Conservation (phyloP, 2,888 invertebrate genomes). For the Phlogophora meticulosa region DNA sequence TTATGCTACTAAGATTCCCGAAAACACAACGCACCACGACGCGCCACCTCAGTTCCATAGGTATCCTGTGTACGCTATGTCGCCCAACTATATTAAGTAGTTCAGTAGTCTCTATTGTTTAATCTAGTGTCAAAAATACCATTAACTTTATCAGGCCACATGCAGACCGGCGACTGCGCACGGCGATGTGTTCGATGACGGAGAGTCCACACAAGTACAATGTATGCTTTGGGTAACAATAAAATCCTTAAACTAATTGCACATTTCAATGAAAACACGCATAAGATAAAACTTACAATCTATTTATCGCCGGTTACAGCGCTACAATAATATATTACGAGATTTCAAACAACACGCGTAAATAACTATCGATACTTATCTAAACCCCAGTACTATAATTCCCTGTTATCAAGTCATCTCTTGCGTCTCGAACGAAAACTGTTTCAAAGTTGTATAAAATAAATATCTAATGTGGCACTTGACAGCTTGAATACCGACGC, state of each 20-base stretch:
- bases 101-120: slow-evolving; percentile 64
- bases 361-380: slow-evolving; percentile 82
- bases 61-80: slow-evolving; percentile 48
- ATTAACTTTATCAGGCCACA: slow-evolving; percentile 56
- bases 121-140: slow-evolving; percentile 62
- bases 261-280: slow-evolving; percentile 88
- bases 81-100: slow-evolving; percentile 63
- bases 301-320: slow-evolving; percentile 80
- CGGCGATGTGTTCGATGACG: slow-evolving; percentile 50
- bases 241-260: slow-evolving; percentile 86
- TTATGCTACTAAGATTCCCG: slow-evolving; percentile 88
- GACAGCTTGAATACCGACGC: slow-evolving; percentile 74
- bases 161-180: slow-evolving; percentile 40
- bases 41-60: slow-evolving; percentile 49
- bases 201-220: slow-evolving; percentile 76
- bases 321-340: slow-evolving; percentile 89
- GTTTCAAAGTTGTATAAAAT: slow-evolving; percentile 79
- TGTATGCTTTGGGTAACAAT: slow-evolving; percentile 89
- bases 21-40: slow-evolving; percentile 75
- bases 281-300: slow-evolving; percentile 84
- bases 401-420: slow-evolving; percentile 81
- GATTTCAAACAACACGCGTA: slow-evolving; percentile 90
- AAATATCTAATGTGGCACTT: slow-evolving; percentile 88
- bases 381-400: slow-evolving; percentile 84
- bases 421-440: slow-evolving; percentile 70